These are phyloP conservation scores for Macrotis lagotis DNA, from an alignment of 2,113 vertebrate species.

Conservation along the genomic window DNA sequence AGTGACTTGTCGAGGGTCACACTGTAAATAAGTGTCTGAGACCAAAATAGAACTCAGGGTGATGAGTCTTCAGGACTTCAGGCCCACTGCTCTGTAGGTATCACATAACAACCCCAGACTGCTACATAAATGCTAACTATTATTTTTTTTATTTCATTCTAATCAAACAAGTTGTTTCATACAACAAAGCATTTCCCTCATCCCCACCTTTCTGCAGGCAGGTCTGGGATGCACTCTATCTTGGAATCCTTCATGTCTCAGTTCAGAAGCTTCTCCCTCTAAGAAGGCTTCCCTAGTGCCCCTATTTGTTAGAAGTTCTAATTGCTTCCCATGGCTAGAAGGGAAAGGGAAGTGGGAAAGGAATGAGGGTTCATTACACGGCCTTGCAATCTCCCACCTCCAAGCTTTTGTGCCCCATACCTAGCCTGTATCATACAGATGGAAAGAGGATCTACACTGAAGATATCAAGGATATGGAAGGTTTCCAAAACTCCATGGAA, in stretches of 20 bases:
- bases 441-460: background rate
- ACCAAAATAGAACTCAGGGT: background rate
- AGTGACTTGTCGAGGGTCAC: background rate
- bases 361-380: background rate
- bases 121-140: background rate
- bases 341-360: background rate
- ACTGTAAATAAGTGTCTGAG: background rate
- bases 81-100: background rate
- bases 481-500: background rate
- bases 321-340: background rate
- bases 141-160: background rate
- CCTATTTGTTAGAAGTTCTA: background rate
- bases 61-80: background rate
- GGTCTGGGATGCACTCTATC: background rate
- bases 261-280: background rate
- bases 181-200: background rate
- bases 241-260: background rate
- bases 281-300: background rate
- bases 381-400: background rate
- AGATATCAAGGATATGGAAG: background rate
- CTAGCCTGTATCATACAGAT: background rate
- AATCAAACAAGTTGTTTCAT: background rate
- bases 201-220: background rate
- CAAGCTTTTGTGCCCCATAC: background rate
- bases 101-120: background rate